These are phyloP conservation scores for Zonotrichia leucophrys DNA, from an alignment of 2,113 vertebrate genomes.

Conservation along the genomic window DNA sequence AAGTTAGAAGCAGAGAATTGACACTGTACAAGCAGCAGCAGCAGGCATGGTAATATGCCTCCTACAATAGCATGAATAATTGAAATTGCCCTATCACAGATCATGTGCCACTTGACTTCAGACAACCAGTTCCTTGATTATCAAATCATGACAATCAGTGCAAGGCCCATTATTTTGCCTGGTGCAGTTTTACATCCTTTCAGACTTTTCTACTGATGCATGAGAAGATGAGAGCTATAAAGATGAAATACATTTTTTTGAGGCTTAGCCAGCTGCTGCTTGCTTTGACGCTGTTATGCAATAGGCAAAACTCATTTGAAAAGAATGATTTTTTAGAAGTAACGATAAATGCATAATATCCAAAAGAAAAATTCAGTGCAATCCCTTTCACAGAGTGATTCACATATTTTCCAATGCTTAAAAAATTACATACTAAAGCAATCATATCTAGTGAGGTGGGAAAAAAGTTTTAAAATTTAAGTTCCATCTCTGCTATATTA, in stretches of 20 bases:
- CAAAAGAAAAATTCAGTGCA: neutral
- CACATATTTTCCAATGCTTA: neutral
- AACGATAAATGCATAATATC: neutral
- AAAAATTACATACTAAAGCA: neutral
- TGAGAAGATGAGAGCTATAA: neutral
- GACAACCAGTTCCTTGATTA: conserved; percentile 36
- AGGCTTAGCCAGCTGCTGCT: neutral
- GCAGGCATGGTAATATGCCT: neutral
- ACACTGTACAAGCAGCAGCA: neutral
- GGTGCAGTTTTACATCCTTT: neutral
- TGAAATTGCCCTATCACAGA: conserved; percentile 21
- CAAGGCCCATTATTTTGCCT: neutral
- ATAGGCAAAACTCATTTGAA: neutral
- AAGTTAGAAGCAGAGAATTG: neutral
- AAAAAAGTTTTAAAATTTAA: neutral
- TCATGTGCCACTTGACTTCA: conserved; percentile 34
- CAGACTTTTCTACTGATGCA: neutral
- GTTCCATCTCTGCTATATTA: neutral
- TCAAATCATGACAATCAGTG: conserved; percentile 23
- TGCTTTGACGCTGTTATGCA: neutral
- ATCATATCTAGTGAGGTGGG: neutral
- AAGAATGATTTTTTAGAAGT: neutral
- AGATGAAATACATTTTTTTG: neutral
- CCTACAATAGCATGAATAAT: conserved; percentile 41
- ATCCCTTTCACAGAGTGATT: neutral